Evolutionary conservation across 2,797 vertebrate genomes (phyloP).

Genomic region (Ispidina picta): DNA sequence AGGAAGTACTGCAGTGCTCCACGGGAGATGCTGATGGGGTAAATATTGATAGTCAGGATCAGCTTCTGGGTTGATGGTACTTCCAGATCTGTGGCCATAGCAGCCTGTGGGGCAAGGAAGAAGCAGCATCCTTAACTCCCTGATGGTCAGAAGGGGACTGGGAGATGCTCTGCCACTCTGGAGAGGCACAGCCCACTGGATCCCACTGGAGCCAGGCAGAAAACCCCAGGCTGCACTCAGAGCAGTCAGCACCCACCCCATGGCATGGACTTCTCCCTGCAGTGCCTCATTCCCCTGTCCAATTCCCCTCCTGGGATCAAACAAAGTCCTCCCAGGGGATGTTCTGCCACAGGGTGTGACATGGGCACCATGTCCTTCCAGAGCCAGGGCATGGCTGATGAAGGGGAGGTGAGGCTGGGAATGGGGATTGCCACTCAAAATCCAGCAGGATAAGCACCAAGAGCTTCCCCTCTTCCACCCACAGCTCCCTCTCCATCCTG

Average conservation of each 20-base stretch:
- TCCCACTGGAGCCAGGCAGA: not conserved
- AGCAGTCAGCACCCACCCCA: not conserved
- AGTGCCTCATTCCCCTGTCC: not conserved
- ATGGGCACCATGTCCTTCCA: rapidly evolving
- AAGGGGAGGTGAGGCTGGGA: not conserved
- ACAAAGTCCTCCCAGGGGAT: rapidly evolving
- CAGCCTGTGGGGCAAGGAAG: not conserved
- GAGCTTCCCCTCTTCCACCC: not conserved
- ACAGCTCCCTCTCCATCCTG: not conserved
- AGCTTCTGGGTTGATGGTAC: not conserved
- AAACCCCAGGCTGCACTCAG: not conserved
- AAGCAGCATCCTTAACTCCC: not conserved
- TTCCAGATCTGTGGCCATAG: not conserved
- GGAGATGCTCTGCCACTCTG: not conserved
- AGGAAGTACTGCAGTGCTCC: not conserved
- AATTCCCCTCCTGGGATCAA: not conserved
- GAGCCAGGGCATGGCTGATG: not conserved
- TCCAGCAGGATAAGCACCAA: not conserved
- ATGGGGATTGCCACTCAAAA: not conserved
- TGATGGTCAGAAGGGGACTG: not conserved
- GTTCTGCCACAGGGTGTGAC: too few species aligned
- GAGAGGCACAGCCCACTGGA: not conserved
- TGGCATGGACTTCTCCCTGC: not conserved
- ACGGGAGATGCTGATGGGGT: rapidly evolving
- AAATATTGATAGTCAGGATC: not conserved